Base-by-base conservation (phyloP, 2,113 vertebrate genomes). In the Lagopus leucura region DNA sequence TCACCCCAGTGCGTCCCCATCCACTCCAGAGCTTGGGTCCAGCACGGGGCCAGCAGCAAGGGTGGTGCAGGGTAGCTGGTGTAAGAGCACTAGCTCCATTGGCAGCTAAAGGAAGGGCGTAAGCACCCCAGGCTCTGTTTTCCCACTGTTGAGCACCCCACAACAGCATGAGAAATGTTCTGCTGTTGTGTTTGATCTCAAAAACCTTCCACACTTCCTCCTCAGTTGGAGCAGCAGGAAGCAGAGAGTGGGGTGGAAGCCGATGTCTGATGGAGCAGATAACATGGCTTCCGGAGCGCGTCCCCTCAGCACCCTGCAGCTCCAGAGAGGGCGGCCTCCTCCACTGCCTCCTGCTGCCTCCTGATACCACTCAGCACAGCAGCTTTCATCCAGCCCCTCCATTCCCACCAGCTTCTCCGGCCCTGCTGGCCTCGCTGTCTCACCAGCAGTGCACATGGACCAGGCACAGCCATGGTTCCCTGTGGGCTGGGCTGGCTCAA, bases 1-100 rank as follows among this genome's bases (percentile, higher is more conserved):
- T 74, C 86, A 88, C 32, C n/a, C 38, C 0, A 0, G 30, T 40
- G n/a, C 0, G 4, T 13, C 16, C 22, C 1, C 0, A 11, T 4
- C 28, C 52, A 11, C 55, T 61, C 52, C 14, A 3, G 76, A 18
- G 2, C 7, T 66, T 13, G 2, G 12, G 18, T 9, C 20, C 80
- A 58, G 20, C 11, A 21, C 8, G 10, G 24, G 34, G 16, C 24
- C 12, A 9, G n/a, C n/a, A 36, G 45, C 17, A 16, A 70, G 45
- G 25, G n/a, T 17, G 63, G 21, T 30, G 20, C 74, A 72, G 70
- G 47, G 43, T 7, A 30, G 58, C 15, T 34, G 43, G 24, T 1
- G n/a, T 1, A 11, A 40, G 52, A 65, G 52, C 18, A 2, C 3
- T 1, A 71, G 36, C 52, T 54, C 65, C 63, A 30, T 22, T 40